Evolutionary conservation across 2,888 invertebrate species (phyloP).

Genomic region (Spatulosminthurus flaviceps): DNA sequence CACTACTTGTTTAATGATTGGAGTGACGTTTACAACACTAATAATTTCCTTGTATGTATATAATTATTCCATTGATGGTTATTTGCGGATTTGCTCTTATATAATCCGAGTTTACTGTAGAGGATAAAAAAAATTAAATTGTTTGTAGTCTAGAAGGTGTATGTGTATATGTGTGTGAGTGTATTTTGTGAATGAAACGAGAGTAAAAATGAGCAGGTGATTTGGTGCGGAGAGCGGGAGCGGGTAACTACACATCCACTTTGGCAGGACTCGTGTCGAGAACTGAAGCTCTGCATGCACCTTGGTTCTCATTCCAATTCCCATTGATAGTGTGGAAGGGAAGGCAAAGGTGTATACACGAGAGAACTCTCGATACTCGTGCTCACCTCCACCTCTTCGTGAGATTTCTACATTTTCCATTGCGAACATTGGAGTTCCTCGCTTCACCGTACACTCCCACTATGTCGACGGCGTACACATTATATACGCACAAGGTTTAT

Average conservation of each 20-base stretch:
- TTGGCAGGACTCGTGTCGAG: conserved; percentile 22
- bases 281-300: conserved; percentile 15
- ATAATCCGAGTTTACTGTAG: too few species aligned
- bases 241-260: conserved; percentile 30
- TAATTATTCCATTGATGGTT: too few species aligned
- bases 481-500: too few species aligned
- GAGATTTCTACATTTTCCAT: conserved; percentile 21
- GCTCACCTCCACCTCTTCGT: conserved; percentile 30
- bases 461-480: too few species aligned
- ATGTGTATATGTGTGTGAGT: background rate
- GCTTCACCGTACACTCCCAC: background rate
- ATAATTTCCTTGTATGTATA: too few species aligned
- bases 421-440: background rate
- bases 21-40: too few species aligned
- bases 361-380: conserved; percentile 4
- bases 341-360: conserved; percentile 25
- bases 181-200: conserved; percentile 30
- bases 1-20: too few species aligned
- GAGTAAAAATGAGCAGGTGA: conserved; percentile 31
- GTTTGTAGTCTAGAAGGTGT: background rate
- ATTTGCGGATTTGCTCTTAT: too few species aligned
- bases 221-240: conserved; percentile 33
- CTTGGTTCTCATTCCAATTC: background rate
- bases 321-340: background rate
- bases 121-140: background rate